These are phyloP conservation scores for Cheilosia vulpina DNA, from an alignment of 2,888 invertebrate species.

Conservation along the genomic window DNA sequence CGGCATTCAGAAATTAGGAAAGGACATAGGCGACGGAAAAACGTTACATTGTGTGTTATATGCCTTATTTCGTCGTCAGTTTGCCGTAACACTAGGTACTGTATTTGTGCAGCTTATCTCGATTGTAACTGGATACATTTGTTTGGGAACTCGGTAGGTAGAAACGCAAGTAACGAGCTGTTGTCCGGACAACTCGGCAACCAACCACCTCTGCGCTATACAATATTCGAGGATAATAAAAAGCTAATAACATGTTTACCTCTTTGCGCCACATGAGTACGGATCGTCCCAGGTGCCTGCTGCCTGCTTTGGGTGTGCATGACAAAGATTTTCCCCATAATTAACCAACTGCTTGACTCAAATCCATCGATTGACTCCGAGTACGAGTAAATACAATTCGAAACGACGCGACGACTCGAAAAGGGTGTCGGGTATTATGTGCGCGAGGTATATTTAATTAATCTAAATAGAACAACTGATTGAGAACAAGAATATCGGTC, in stretches of 20 bases:
- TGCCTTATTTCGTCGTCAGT: conserved; percentile 65
- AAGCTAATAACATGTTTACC: conserved; percentile 74
- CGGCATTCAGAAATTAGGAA: conserved; percentile 62
- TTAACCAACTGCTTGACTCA: conserved; percentile 69
- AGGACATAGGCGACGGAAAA: conserved; percentile 52
- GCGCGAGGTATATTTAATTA: conserved; percentile 69
- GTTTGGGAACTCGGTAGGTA: conserved; percentile 67
- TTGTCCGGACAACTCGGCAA: conserved; percentile 67
- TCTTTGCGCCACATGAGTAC: conserved; percentile 54
- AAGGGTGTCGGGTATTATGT: conserved; percentile 69
- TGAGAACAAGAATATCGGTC: conserved; percentile 72
- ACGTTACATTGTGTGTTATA: conserved; percentile 71
- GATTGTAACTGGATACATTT: conserved; percentile 83
- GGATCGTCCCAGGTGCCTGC: conserved; percentile 53
- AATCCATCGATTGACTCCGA: conserved; percentile 59
- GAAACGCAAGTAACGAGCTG: conserved; percentile 60
- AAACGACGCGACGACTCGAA: conserved; percentile 20
- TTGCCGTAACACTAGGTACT: conserved; percentile 32
- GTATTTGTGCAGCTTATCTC: conserved; percentile 83
- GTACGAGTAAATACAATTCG: not conserved
- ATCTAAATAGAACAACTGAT: conserved; percentile 73
- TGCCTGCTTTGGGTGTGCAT: conserved; percentile 26
- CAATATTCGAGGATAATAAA: conserved; percentile 64
- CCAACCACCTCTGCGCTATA: conserved; percentile 56
- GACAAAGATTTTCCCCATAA: conserved; percentile 69